Percentiles rank a stretch among this genome's conserved stretches.
These are phyloP conservation scores for Periparus ater DNA, from an alignment of 2,797 vertebrate species.

Conservation along the genomic window DNA sequence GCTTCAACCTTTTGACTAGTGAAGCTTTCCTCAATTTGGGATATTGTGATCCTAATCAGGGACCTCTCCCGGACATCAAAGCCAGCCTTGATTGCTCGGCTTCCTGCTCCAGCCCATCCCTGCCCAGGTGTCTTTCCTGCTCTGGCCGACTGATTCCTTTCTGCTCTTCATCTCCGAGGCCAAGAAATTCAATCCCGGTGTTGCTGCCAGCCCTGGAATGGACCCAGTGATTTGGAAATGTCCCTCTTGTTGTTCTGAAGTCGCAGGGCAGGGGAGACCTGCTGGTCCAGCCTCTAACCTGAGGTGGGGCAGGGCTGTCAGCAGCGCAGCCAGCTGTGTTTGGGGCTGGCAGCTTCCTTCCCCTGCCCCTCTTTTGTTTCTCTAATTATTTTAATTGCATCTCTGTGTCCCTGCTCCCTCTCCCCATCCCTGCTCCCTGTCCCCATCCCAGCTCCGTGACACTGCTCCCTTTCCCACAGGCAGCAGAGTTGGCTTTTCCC, in stretches of 20 bases:
- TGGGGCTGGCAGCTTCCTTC: slow-evolving; percentile 53
- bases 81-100: slow-evolving; percentile 47
- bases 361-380: slow-evolving; percentile 40
- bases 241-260: slow-evolving; percentile 5
- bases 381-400: slow-evolving; percentile 55
- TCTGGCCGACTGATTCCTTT: slow-evolving; percentile 58
- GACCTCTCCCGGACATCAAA: slow-evolving; percentile 66
- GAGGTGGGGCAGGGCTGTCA: slow-evolving; percentile 47
- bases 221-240: slow-evolving; percentile 44
- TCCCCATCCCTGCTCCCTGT: not conserved
- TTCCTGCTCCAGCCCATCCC: slow-evolving; percentile 49
- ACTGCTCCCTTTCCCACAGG: rapidly evolving
- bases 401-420: not conserved
- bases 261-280: not conserved
- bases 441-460: not conserved
- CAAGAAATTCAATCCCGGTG: slow-evolving; percentile 62
- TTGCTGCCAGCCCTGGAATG: slow-evolving; percentile 50
- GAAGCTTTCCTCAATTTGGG: slow-evolving; percentile 69
- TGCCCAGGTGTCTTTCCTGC: slow-evolving; percentile 66
- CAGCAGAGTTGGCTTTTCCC: not conserved
- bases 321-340: slow-evolving; percentile 30
- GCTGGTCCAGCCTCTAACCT: slow-evolving; percentile 27
- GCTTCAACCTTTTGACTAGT: slow-evolving; percentile 66
- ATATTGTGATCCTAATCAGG: slow-evolving; percentile 73
- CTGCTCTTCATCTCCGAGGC: slow-evolving; percentile 34